Evolutionary conservation across 2,113 vertebrate genomes (phyloP).

Genomic region (Sterrhoptilus dennistouni): DNA sequence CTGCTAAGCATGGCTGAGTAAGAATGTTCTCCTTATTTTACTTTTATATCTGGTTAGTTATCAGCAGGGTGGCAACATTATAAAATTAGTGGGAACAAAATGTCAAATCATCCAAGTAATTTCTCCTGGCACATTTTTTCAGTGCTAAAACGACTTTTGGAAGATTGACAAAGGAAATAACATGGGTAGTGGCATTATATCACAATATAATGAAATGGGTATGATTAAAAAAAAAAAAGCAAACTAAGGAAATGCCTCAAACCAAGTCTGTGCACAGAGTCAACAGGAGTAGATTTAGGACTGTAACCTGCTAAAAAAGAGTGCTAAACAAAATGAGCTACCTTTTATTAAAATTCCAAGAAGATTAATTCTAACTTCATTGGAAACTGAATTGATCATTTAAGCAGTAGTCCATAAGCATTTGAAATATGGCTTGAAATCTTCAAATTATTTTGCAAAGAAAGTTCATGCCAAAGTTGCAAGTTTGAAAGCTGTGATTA

Average conservation of each 20-base stretch:
- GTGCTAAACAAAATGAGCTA: background rate
- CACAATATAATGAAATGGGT: background rate
- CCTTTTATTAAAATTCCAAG: background rate
- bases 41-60: slow-evolving; percentile 11
- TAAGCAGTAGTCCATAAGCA: background rate
- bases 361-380: background rate
- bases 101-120: background rate
- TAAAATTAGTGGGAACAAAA: slow-evolving; percentile 11
- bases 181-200: background rate
- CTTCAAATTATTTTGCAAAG: background rate
- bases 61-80: slow-evolving; percentile 29
- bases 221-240: background rate
- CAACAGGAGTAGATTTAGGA: background rate
- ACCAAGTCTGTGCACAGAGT: background rate
- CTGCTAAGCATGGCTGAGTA: background rate
- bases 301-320: background rate
- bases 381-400: background rate
- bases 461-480: background rate
- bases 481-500: background rate
- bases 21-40: background rate
- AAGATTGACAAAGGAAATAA: slow-evolving; percentile 32
- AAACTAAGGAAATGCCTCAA: slow-evolving; percentile 4
- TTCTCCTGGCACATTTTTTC: background rate
- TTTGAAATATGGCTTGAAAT: background rate
- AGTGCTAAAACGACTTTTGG: background rate